Evolutionary conservation across 2,797 vertebrate species (phyloP), one percentile per base, ranked within the genome.

Genomic region (Melanotaenia pygmaea): DNA sequence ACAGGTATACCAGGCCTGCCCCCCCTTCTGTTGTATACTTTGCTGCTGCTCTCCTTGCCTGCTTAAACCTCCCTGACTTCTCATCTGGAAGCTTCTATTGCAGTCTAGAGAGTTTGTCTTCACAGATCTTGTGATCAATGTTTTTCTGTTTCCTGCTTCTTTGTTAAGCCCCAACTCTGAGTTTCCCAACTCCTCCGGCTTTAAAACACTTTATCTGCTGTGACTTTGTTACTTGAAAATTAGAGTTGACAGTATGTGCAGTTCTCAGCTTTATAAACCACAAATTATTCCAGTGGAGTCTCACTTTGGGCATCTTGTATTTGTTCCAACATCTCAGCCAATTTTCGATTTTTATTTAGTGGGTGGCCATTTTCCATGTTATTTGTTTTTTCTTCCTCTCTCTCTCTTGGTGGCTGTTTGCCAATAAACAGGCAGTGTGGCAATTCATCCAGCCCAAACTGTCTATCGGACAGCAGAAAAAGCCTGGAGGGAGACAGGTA

Each of bases 401-500:
- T 81, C 53, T 89, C 89, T 94, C 86, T 32, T 89, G 91, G 93
- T 91, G 90, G 74, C 77, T 79, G 72, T 94, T 89, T 93, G 92
- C 93, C 92, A 72, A 90, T 47, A n/a, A 88, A 81, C 94, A 98
- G 97, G 94, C 95, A 96, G 88, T 94, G 94, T 91, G 96, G 94
- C 93, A 97, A 95, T 92, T 90, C 95, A 93, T 96, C 96, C 92
- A 96, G 94, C 94, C 94, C 95, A 91, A 96, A 94, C 95, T 96
- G 93, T 95, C 94, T 94, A 85, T 96, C 94, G 91, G 94, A 95
- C 87, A 91, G 94, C 94, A 96, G 93, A 93, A 98, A 96, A 94
- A 90, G 87, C 91, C 92, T 96, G 91, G 97, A 97, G 85, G 91
- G 94, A 76, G 96, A 97, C 95, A 97, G 97, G 98, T 99, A 95